These are phyloP conservation scores for Epistrophe eligans DNA, from an alignment of 2,888 invertebrate species.

Conservation along the genomic window DNA sequence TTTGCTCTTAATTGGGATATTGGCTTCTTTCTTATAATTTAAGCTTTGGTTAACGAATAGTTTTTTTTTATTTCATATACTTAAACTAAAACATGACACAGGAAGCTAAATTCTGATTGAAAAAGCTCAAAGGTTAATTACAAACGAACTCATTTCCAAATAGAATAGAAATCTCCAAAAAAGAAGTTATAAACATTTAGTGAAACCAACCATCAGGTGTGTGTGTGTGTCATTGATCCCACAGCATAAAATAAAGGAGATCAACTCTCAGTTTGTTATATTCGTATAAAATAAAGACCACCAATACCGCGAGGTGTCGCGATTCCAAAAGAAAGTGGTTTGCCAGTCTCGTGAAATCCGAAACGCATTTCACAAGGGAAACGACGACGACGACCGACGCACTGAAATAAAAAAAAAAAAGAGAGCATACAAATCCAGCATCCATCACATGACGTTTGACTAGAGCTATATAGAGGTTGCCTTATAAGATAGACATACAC, in stretches of 20 bases:
- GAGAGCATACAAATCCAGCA: conserved; percentile 47
- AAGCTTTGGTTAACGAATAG: no score
- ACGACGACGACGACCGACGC: conserved; percentile 64
- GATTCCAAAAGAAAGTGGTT: conserved; percentile 65
- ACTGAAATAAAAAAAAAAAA: conserved; percentile 45
- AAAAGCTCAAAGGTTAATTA: conserved; percentile 10
- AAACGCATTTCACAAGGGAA: conserved; percentile 70
- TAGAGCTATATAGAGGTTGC: conserved; percentile 8
- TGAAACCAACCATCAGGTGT: conserved; percentile 40
- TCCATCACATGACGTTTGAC: conserved; percentile 31
- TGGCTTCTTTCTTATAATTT: conserved; percentile 16
- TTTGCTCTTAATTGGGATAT: conserved; percentile 12
- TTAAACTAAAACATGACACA: neutral
- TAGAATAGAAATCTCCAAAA: conserved; percentile 1
- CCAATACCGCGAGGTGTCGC: conserved; percentile 40
- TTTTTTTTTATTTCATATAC: no score
- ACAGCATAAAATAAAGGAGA: conserved; percentile 50
- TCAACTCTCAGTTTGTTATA: conserved; percentile 19
- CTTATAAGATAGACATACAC: conserved; percentile 38
- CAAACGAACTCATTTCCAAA: neutral
- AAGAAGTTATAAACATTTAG: conserved; percentile 26
- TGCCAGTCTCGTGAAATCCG: conserved; percentile 60
- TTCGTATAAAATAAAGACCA: conserved; percentile 30
- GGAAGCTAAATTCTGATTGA: neutral
- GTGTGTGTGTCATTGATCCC: conserved; percentile 57